Conservation (phyloP, 1,140 invertebrate species). For the Drosophila mauritiana region DNA sequence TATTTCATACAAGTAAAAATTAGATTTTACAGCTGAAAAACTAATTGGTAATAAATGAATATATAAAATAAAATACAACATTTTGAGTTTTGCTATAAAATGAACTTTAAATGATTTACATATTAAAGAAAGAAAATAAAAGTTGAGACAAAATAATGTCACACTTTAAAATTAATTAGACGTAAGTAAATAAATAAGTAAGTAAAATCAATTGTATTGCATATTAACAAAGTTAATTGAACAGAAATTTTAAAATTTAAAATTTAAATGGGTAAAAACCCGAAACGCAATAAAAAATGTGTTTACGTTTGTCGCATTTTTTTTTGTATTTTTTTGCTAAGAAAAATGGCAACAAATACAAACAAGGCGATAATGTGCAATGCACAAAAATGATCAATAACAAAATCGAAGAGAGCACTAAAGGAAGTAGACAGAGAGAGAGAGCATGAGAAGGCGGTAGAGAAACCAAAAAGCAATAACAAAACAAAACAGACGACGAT, state of each 20-base stretch:
- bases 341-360: constrained; percentile 79
- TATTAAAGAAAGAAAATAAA: too few relatives aligned
- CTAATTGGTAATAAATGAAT: background rate
- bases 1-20: background rate
- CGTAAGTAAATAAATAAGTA: too few relatives aligned
- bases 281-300: constrained; percentile 60
- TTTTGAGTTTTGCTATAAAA: background rate
- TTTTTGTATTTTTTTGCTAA: constrained; percentile 22
- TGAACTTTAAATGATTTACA: too few relatives aligned
- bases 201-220: too few relatives aligned
- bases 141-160: too few relatives aligned
- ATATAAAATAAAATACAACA: background rate
- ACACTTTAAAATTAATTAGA: too few relatives aligned
- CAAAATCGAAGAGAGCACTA: constrained; percentile 16
- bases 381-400: constrained; percentile 67
- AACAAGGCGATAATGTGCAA: constrained; percentile 76
- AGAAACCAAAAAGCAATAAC: constrained; percentile 35
- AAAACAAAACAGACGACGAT: constrained; percentile 44
- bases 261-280: constrained; percentile 2
- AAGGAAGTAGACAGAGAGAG: background rate
- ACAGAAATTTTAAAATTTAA: background rate
- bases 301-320: constrained; percentile 25
- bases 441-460: background rate
- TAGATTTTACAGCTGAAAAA: too few relatives aligned
- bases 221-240: background rate